Evolutionary conservation across 2,888 invertebrate species (phyloP).

Genomic region (Drosophila paramelanica): DNA sequence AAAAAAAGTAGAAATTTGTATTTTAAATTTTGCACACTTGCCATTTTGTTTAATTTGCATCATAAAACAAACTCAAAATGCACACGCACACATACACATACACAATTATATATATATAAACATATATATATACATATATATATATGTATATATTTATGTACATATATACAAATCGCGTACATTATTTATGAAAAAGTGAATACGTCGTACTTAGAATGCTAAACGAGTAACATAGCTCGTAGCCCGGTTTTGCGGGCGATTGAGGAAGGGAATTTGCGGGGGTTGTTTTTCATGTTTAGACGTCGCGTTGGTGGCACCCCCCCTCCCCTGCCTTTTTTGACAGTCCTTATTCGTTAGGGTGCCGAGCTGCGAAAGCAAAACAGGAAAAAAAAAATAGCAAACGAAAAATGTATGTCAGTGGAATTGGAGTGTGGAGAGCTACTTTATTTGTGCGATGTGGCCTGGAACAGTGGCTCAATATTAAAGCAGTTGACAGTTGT

Average conservation of each 20-base stretch:
- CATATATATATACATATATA: too few relatives aligned
- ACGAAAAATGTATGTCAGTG: conserved; percentile 62
- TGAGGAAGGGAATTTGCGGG: conserved; percentile 18
- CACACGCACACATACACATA: conserved; percentile 29
- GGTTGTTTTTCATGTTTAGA: conserved; percentile 34
- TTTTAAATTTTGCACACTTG: conserved; percentile 71
- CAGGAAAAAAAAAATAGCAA: conserved; percentile 41
- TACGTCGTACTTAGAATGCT: conserved; percentile 52
- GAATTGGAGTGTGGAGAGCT: conserved; percentile 10
- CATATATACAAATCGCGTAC: conserved; percentile 33
- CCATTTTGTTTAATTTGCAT: conserved; percentile 67
- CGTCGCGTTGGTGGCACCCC: conserved; percentile 8
- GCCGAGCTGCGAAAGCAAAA: conserved; percentile 12
- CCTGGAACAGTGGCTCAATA: conserved; percentile 44
- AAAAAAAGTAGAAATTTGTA: conserved; percentile 25
- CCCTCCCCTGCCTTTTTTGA: background rate
- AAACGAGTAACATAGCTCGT: conserved; percentile 32
- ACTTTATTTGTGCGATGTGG: conserved; percentile 14
- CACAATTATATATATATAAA: background rate
- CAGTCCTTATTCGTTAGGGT: conserved; percentile 26
- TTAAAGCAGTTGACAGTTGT: conserved; percentile 66
- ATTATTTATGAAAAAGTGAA: conserved; percentile 65
- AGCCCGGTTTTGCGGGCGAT: conserved; percentile 19
- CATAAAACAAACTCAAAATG: conserved; percentile 31
- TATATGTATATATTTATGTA: background rate